These are phyloP conservation scores for Pinctada fucata DNA, from an alignment of 2,888 invertebrate species.

Conservation along the genomic window DNA sequence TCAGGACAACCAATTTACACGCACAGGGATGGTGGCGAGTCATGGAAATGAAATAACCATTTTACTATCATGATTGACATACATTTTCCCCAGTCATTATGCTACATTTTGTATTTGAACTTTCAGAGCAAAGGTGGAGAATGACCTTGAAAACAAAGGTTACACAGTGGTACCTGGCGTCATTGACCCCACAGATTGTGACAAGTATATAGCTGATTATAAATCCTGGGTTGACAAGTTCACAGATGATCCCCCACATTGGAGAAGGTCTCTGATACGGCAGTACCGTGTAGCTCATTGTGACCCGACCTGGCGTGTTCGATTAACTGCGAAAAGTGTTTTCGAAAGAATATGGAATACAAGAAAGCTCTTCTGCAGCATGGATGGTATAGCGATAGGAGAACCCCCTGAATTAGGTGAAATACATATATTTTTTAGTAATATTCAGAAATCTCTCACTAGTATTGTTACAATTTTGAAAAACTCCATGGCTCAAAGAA, in stretches of 20 bases:
- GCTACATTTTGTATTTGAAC: too few relatives aligned
- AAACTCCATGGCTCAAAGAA: too few relatives aligned
- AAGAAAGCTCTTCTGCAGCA: conserved; percentile 62
- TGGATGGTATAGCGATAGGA: conserved; percentile 63
- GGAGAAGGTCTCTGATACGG: conserved; percentile 28
- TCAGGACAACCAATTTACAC: too few relatives aligned
- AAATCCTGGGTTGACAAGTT: conserved; percentile 47
- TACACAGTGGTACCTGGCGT: conserved; percentile 49
- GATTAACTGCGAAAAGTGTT: conserved; percentile 52
- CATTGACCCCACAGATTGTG: conserved; percentile 41
- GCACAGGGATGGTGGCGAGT: too few relatives aligned
- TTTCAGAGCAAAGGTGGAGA: too few relatives aligned
- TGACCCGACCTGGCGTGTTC: conserved; percentile 53
- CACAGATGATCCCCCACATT: conserved; percentile 30
- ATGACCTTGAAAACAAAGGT: conserved; percentile 50
- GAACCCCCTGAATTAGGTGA: conserved; percentile 60
- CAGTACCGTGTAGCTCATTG: conserved; percentile 42
- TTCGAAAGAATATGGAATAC: conserved; percentile 64
- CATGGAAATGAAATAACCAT: too few relatives aligned
- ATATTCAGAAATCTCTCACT: too few relatives aligned
- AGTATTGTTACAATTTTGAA: too few relatives aligned
- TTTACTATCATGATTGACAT: too few relatives aligned
- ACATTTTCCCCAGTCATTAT: too few relatives aligned
- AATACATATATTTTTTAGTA: too few relatives aligned
- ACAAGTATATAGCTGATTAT: conserved; percentile 43